A percentile compares a stretch with the other conserved stretches of the same genome.
Conservation (phyloP, 2,797 vertebrate genomes). For the Lagorchestes hirsutus region DNA sequence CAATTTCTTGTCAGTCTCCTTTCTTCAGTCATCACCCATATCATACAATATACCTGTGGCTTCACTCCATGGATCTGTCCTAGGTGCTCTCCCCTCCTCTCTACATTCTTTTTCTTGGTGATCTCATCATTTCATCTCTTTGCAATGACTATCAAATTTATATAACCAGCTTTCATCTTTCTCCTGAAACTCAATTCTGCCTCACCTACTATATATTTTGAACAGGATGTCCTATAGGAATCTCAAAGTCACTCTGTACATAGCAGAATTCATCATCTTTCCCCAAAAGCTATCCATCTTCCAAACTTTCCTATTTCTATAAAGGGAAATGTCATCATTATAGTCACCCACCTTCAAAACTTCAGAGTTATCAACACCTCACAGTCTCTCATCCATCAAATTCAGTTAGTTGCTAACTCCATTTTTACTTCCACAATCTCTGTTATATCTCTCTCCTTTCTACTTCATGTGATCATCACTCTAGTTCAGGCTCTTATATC, state of each 20-base stretch:
- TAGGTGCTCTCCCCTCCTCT: background rate
- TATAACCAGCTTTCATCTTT: background rate
- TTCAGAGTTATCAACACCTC: background rate
- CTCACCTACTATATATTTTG: background rate
- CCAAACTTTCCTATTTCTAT: background rate
- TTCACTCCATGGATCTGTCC: background rate
- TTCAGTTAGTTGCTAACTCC: background rate
- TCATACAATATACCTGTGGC: background rate
- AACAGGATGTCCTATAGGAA: background rate
- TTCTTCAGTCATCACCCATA: background rate
- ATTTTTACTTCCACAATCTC: background rate
- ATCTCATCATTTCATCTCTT: background rate
- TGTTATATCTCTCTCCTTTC: background rate
- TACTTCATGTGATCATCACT: background rate
- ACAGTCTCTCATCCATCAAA: background rate
- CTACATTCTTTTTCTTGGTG: background rate
- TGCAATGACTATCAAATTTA: background rate
- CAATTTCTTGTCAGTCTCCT: background rate
- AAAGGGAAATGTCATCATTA: background rate
- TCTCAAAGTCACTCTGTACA: background rate
- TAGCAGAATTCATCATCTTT: background rate
- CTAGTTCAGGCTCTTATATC: background rate
- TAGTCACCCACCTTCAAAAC: background rate
- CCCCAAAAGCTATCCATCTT: background rate
- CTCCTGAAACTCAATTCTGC: background rate